Base-by-base conservation (phyloP, 2,888 invertebrate genomes). In the Biston betularia region DNA sequence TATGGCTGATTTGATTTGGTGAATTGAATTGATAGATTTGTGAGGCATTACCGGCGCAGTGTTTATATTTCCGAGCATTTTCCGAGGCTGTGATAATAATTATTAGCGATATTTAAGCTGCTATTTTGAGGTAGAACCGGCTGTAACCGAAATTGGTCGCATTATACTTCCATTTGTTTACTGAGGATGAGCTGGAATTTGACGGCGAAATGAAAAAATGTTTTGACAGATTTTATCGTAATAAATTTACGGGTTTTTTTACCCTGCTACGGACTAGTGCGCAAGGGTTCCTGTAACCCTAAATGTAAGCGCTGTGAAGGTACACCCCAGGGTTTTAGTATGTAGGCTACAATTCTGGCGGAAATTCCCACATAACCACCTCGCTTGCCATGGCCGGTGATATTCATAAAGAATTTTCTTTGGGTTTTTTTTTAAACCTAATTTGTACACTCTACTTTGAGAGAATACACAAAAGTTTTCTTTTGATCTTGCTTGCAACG, bases 71-170 rank as follows among this genome's bases (percentile, higher is more conserved):
- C 38, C 15, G 44, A 59, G 63, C 45, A 58, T 69, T 61, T 53
- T 42, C 54, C 42, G 54, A 57, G 52, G 42, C 65, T 63, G 61
- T 49, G 35, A 56, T 61, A 50, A 64, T 56, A 56, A 56, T 53
- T 62, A 67, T 54, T 63, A 59, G 54, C 54, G 40, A 61, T 65
- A 68, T 65, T 69, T 62, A 58, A 24, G 48, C 35, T 52, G 50
- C 63, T 62, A 63, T 48, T 59, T 55, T 10, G 15, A n/a, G 12
- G 50, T 58, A 61, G 56, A 59, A 12, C 35, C 14, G 55, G 7
- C 11, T 59, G 33, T 38, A 54, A 40, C 42, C 15, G 64, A n/a
- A 54, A 53, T 46, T 59, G 63, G 44, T 45, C 55, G 34, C 63
- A 58, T 64, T 58, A 58, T 34, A 33, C 40, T 12, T 24, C 45